Percentiles rank a stretch among this genome's conserved stretches.
These are phyloP conservation scores for Ostrea edulis DNA, from an alignment of 1,140 invertebrate genomes.

Conservation along the genomic window DNA sequence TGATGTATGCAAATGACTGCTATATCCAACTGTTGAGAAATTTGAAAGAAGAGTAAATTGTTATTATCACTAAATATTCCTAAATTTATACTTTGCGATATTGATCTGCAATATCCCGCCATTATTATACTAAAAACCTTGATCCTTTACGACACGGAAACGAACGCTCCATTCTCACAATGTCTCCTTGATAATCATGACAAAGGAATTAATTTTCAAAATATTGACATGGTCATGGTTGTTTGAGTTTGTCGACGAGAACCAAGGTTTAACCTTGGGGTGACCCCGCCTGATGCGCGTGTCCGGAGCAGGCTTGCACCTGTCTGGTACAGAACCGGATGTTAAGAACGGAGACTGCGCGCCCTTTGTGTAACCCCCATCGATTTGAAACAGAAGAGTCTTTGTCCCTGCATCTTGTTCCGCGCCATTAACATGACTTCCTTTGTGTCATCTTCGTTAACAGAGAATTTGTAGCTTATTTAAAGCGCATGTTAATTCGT, in stretches of 20 bases:
- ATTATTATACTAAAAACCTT: neutral
- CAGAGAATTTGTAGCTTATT: neutral
- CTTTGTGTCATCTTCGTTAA: conserved; percentile 5
- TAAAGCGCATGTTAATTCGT: too few relatives aligned
- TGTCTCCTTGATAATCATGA: neutral
- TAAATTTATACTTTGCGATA: too few relatives aligned
- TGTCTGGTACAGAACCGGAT: neutral
- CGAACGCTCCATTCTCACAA: neutral
- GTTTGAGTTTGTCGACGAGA: neutral
- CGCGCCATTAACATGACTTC: neutral
- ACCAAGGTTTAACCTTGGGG: neutral
- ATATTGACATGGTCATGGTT: conserved; percentile 17
- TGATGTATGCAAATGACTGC: too few relatives aligned
- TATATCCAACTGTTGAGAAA: too few relatives aligned
- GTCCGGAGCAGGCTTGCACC: conserved; percentile 8
- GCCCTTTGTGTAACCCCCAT: conserved; percentile 7
- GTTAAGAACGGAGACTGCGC: neutral
- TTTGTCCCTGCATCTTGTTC: neutral
- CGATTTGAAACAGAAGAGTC: neutral
- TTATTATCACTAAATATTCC: too few relatives aligned
- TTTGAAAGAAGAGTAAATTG: too few relatives aligned
- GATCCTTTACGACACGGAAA: neutral
- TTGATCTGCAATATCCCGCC: too few relatives aligned
- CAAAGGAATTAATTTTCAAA: conserved; percentile 32
- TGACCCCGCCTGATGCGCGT: conserved; percentile 17